These are phyloP conservation scores for Archivesica marissinica DNA, from an alignment of 1,140 invertebrate species.

Conservation along the genomic window DNA sequence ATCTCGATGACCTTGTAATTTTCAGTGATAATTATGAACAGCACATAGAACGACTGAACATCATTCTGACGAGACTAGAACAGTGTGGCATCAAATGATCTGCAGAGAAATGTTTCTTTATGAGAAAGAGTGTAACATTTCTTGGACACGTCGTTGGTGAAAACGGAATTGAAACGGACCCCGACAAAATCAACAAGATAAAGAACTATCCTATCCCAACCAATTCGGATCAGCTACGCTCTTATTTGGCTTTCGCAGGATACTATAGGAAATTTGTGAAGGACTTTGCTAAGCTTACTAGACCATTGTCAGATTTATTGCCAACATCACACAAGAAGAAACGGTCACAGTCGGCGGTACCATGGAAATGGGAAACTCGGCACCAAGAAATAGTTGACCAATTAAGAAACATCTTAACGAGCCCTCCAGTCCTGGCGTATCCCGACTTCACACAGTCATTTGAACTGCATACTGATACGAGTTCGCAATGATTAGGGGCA, in stretches of 20 bases:
- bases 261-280: constrained; percentile 12
- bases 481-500: background rate
- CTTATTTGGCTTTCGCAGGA: constrained; percentile 16
- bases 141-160: too few relatives aligned
- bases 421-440: background rate
- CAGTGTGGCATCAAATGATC: too few relatives aligned
- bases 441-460: background rate
- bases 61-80: too few relatives aligned
- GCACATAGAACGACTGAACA: too few relatives aligned
- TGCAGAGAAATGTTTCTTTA: too few relatives aligned
- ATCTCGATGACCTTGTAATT: too few relatives aligned
- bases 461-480: background rate
- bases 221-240: too few relatives aligned
- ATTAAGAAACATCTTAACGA: background rate
- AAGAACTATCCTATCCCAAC: too few relatives aligned
- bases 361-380: background rate
- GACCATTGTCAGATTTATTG: constrained; percentile 3
- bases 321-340: background rate
- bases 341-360: background rate
- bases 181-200: too few relatives aligned
- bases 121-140: too few relatives aligned
- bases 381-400: background rate
- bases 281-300: constrained; percentile 5
- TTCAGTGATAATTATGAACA: too few relatives aligned
- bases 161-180: too few relatives aligned